Evolutionary conservation across 2,797 vertebrate species (phyloP).

Genomic region (Pipistrellus nathusii): DNA sequence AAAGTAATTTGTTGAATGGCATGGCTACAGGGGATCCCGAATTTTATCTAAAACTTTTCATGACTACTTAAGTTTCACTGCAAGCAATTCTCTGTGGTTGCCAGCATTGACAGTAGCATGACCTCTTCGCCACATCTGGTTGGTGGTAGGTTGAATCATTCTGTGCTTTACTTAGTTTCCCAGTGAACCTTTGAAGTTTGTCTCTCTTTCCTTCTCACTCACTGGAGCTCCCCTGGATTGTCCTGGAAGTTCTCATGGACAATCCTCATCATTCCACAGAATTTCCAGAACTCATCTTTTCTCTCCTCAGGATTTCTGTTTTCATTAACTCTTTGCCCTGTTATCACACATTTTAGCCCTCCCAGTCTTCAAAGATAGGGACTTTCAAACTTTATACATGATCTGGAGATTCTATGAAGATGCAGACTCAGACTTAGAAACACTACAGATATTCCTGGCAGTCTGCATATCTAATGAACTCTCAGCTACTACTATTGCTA

Average conservation of each 20-base stretch:
- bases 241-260: neutral
- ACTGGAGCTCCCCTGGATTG: neutral
- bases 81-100: neutral
- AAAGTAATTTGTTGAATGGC: neutral
- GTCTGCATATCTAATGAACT: neutral
- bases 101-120: neutral
- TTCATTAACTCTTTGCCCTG: neutral
- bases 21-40: neutral
- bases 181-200: neutral
- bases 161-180: neutral
- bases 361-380: neutral
- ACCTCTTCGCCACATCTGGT: neutral
- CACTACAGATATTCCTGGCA: neutral
- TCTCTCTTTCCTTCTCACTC: neutral
- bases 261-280: neutral
- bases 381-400: neutral
- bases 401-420: neutral
- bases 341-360: neutral
- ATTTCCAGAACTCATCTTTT: neutral
- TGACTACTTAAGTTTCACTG: neutral
- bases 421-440: neutral
- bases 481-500: neutral
- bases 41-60: neutral
- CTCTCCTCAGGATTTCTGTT: neutral
- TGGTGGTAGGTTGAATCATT: neutral